These are phyloP conservation scores for Cryptocephalus moraei DNA, from an alignment of 2,888 invertebrate species.

Conservation along the genomic window DNA sequence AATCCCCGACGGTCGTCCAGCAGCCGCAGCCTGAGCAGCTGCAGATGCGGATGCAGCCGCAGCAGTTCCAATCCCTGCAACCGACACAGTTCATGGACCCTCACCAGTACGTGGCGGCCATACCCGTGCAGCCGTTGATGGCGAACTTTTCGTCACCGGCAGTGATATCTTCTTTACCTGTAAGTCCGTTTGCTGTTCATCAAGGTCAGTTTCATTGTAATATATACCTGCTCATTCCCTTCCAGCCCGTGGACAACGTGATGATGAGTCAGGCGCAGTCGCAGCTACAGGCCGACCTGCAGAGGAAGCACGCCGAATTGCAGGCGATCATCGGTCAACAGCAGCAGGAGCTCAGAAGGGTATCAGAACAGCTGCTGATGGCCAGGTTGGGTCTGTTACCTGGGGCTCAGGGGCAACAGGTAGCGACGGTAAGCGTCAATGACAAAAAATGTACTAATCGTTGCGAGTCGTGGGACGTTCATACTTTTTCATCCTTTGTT, in stretches of 20 bases:
- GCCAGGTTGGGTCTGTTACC: slow-evolving; percentile 63
- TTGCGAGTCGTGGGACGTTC: neutral
- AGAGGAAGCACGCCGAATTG: slow-evolving; percentile 75
- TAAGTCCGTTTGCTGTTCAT: slow-evolving; percentile 12
- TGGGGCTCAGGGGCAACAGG: slow-evolving; percentile 9
- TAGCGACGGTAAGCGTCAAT: slow-evolving; percentile 5
- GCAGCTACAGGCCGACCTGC: slow-evolving; percentile 60
- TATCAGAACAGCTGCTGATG: slow-evolving; percentile 78
- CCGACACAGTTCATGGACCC: slow-evolving; percentile 19
- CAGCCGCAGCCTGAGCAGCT: slow-evolving; percentile 14
- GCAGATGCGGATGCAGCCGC: slow-evolving; percentile 12
- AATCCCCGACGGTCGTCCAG: slow-evolving; percentile 7
- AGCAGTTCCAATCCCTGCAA: slow-evolving; percentile 20
- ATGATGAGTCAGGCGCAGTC: slow-evolving; percentile 47
- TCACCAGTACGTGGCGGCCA: slow-evolving; percentile 45
- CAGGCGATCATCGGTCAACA: slow-evolving; percentile 77
- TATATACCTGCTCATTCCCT: neutral
- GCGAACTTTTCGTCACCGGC: slow-evolving; percentile 41
- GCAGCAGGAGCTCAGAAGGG: slow-evolving; percentile 73
- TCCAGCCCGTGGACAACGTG: slow-evolving; percentile 33
- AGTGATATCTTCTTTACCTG: slow-evolving; percentile 35
- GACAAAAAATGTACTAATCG: neutral
- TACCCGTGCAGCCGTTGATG: slow-evolving; percentile 49
- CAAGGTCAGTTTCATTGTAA: too few relatives aligned
- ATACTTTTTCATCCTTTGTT: slow-evolving; percentile 1